Evolutionary conservation across 2,797 vertebrate species (phyloP).

Genomic region (Enteromius treurensis): DNA sequence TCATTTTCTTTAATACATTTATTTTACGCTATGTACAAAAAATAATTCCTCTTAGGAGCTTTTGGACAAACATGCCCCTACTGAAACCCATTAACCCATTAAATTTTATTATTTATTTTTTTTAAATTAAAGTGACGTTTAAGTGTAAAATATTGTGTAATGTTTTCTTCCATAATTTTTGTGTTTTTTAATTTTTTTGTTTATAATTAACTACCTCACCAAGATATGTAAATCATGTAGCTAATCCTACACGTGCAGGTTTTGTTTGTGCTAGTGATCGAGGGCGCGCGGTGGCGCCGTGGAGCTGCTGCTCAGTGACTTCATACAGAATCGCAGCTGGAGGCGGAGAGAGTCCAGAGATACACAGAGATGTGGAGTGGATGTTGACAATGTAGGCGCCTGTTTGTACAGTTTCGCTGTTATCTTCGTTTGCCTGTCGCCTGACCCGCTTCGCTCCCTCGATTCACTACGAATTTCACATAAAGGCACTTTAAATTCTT

Average conservation of each 20-base stretch:
- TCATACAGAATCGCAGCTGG: not conserved
- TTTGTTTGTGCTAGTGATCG: not conserved
- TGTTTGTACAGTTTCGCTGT: slow-evolving; percentile 10
- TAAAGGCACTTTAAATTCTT: not conserved
- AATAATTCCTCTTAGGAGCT: too few species aligned
- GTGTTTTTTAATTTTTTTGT: too few species aligned
- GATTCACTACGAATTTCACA: not conserved
- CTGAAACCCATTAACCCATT: too few species aligned
- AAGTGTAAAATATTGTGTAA: not conserved
- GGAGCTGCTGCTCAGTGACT: not conserved
- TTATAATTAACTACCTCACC: not conserved
- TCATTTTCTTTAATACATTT: too few species aligned
- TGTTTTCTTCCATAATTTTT: not conserved
- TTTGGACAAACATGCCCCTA: too few species aligned
- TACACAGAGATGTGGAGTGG: slow-evolving; percentile 25
- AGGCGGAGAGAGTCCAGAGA: slow-evolving; percentile 31
- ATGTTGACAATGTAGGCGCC: slow-evolving; percentile 21
- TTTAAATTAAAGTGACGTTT: too few species aligned
- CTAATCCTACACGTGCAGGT: not conserved
- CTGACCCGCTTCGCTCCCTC: not conserved
- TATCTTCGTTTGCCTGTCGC: slow-evolving; percentile 18
- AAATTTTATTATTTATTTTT: too few species aligned
- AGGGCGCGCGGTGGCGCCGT: not conserved
- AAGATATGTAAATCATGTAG: not conserved
- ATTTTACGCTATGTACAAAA: too few species aligned